These are phyloP conservation scores for Diorhabda elongata DNA, from an alignment of 1,140 invertebrate genomes.

Conservation along the genomic window DNA sequence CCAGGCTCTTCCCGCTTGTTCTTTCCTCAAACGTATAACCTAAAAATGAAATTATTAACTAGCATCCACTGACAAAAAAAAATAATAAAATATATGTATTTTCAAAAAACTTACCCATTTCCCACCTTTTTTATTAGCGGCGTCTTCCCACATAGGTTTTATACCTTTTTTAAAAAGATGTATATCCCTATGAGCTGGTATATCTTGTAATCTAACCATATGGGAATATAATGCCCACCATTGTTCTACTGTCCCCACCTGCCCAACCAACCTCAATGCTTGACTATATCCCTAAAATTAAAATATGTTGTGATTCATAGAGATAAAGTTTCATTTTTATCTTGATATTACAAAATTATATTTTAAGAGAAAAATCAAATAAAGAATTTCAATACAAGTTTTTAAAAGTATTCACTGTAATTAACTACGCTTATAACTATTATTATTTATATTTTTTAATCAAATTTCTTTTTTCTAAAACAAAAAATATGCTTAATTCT, in stretches of 20 bases:
- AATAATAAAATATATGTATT: not conserved
- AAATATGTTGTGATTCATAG: not conserved
- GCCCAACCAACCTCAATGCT: constrained; percentile 76
- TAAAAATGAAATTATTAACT: constrained; percentile 33
- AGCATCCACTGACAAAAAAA: not conserved
- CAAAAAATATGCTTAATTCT: not conserved
- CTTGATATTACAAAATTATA: not conserved
- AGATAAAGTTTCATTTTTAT: not conserved
- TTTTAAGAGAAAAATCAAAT: no score
- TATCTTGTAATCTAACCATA: constrained; percentile 79
- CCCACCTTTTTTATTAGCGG: constrained; percentile 90
- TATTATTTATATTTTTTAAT: no score
- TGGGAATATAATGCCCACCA: constrained; percentile 96
- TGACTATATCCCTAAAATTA: constrained; percentile 47
- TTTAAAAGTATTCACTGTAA: no score
- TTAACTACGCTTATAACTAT: no score
- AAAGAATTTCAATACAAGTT: no score
- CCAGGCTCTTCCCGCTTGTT: constrained; percentile 93
- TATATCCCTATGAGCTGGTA: constrained; percentile 88
- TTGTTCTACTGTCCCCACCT: constrained; percentile 89
- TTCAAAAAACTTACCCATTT: constrained; percentile 74
- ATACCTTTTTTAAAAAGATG: constrained; percentile 98
- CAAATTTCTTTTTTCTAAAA: not conserved
- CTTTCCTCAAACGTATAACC: constrained; percentile 84
- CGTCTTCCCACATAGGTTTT: constrained; percentile 98